phyloP scores from a whole-genome alignment of 2,797 vertebrate genomes.

The Sebastes minor region DNA sequence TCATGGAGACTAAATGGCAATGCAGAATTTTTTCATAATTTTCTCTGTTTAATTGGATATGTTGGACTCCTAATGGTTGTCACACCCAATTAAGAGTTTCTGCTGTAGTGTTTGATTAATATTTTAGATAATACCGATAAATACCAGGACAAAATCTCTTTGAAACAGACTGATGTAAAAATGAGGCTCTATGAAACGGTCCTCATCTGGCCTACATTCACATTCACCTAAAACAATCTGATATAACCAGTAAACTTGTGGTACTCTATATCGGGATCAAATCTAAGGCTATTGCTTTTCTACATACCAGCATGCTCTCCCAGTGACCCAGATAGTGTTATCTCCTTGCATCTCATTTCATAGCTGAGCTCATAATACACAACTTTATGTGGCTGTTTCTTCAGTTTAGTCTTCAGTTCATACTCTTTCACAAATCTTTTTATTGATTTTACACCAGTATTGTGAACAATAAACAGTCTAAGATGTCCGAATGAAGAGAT shows the following conservation, averaged over 20 bases:
- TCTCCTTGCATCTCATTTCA: neutral
- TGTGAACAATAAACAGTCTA: neutral
- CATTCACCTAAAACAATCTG: neutral
- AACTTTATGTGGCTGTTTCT: neutral
- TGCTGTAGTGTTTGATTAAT: neutral
- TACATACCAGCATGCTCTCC: neutral
- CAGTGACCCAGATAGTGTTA: neutral
- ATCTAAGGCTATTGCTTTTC: neutral
- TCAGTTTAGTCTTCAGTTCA: neutral
- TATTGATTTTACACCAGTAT: too few species aligned
- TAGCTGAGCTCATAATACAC: neutral
- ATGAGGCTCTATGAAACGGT: neutral
- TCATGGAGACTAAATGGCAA: rapidly evolving
- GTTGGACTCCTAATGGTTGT: neutral
- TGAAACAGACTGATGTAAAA: neutral
- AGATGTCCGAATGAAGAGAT: too few species aligned
- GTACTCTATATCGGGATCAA: neutral
- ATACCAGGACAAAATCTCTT: neutral
- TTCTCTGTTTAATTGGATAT: neutral
- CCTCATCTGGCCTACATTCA: neutral
- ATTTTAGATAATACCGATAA: neutral
- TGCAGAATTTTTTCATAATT: neutral
- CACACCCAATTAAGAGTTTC: neutral
- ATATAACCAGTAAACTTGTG: neutral
- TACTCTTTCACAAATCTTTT: too few species aligned